Base-by-base conservation (phyloP, 2,888 invertebrate genomes). In the Neuroscelio doddi region DNA sequence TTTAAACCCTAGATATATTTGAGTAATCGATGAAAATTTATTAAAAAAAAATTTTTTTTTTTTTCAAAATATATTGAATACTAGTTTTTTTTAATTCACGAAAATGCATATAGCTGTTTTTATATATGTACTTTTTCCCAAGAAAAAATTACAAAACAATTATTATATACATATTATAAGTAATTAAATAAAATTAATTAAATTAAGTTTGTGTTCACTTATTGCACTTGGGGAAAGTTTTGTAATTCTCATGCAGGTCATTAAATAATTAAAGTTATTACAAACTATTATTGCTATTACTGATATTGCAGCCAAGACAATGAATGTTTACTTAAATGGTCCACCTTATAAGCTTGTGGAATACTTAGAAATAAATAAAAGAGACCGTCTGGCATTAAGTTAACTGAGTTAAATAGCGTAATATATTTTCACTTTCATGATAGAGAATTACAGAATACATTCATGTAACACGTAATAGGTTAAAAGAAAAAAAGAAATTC, bases 331-430 rank as follows among this genome's bases (percentile, higher is more conserved):
- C 21, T 10, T 17, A 17, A 21, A 8, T 10, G 39, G 36, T 32
- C 14, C 36, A 5, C 14, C 14, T 32, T 26, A 8, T 26, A 4
- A 26, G 10, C n/a, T 10, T 30, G 30, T 14, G 4, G 39, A 17
- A n/a, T 16, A n/a, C 36, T 10, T 2, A 3, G 12, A 8, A 36
- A 14, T 14, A 21, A 17, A 39, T 3, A 17, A 39, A 16, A 39
- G 39, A 17, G 17, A 17, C 17, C 39, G 39, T 17, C 17, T n/a
- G 39, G 17, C n/a, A 39, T 17, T 39, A 39, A 17, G 17, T 39
- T 39, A 7, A 17, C 17, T 16, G 15, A 17, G 17, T 17, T 17
- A 39, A 17, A 39, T 17, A 17, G 21, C 21, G 36, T 8, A 36
- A 14, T 5, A 36, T 16, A 39, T 39, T 39, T 21, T 10, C 39